Conservation (phyloP, 1,140 invertebrate genomes). For the Metopolophium dirhodum region DNA sequence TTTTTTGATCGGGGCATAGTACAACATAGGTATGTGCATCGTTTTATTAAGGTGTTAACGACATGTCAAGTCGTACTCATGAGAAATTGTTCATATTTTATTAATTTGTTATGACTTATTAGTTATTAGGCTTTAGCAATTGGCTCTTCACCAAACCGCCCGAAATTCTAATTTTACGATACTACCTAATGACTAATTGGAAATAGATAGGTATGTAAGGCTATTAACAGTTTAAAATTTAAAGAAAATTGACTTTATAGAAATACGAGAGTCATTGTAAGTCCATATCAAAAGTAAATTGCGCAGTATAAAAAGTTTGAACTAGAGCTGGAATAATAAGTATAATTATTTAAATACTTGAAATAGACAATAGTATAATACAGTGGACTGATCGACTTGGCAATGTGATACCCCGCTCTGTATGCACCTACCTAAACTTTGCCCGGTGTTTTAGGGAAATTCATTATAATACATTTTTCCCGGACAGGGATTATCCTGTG, state of each 20-base stretch:
- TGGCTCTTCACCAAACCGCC: not conserved
- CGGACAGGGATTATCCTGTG: no score
- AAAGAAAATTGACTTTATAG: not conserved
- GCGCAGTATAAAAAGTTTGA: not conserved
- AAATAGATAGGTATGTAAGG: not conserved
- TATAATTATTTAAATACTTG: no score
- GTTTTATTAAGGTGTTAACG: not conserved
- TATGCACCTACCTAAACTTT: no score
- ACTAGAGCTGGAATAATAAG: not conserved
- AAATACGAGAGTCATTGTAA: not conserved
- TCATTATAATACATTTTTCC: no score
- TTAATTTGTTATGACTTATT: not conserved
- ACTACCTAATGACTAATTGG: not conserved
- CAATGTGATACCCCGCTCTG: no score
- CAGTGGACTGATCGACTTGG: no score
- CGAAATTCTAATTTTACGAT: not conserved
- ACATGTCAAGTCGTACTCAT: not conserved
- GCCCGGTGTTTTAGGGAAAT: no score
- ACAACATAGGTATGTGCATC: not conserved
- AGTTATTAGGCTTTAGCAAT: not conserved
- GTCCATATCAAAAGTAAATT: not conserved
- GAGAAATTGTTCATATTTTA: not conserved
- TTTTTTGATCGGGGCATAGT: not conserved
- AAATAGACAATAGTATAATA: not conserved
- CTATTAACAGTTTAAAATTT: not conserved